Conservation (phyloP, 2,797 vertebrate species). For the Enteromius radiatus region DNA sequence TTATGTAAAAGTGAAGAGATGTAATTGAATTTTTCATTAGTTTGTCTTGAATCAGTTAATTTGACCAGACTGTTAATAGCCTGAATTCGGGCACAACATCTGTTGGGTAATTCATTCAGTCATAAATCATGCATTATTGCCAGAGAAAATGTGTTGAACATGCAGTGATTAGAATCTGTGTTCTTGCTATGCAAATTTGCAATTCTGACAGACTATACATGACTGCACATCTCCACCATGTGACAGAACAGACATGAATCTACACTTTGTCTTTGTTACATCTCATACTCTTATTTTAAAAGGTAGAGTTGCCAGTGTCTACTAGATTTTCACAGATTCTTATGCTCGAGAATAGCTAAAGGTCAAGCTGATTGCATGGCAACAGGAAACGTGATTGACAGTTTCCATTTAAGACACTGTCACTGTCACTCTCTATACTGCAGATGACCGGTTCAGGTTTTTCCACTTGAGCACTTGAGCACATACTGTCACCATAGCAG, state of each 20-base stretch:
- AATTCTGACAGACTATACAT: neutral
- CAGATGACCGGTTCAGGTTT: constrained; percentile 25
- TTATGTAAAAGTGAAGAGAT: neutral
- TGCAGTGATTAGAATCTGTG: neutral
- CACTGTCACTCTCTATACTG: constrained; percentile 18
- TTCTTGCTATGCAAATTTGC: neutral
- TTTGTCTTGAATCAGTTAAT: constrained; percentile 9
- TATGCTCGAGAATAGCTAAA: constrained; percentile 11
- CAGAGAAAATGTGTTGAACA: constrained; percentile 1
- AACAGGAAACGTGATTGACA: constrained; percentile 36
- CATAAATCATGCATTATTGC: constrained; percentile 22
- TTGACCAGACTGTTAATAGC: constrained; percentile 13
- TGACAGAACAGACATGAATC: neutral
- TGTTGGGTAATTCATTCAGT: constrained; percentile 6
- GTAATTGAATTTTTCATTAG: neutral
- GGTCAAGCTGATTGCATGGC: constrained; percentile 26
- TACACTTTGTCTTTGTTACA: neutral
- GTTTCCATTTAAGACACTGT: constrained; percentile 32
- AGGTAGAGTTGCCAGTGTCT: neutral
- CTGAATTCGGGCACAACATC: neutral
- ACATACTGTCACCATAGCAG: constrained; percentile 43
- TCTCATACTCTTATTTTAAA: neutral
- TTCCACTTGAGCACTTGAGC: constrained; percentile 24
- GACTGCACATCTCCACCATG: neutral
- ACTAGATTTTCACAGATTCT: neutral